These are phyloP conservation scores for Drosophila antonietae DNA, from an alignment of 2,888 invertebrate genomes.

Conservation along the genomic window DNA sequence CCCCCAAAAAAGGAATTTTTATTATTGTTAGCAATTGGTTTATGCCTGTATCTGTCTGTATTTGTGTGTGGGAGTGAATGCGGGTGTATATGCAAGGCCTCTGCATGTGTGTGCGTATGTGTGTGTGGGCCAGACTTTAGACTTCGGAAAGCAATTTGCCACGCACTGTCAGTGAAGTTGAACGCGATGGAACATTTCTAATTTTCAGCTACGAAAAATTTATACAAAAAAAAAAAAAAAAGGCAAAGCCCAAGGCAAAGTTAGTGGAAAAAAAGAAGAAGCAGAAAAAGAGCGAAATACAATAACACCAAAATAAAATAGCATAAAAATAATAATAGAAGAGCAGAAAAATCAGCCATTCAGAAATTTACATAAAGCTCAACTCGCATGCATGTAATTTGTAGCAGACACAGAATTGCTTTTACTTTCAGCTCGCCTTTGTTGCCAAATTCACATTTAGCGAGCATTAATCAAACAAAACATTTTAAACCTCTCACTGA, in stretches of 20 bases:
- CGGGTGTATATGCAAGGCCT: constrained; percentile 23
- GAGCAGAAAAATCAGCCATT: constrained; percentile 31
- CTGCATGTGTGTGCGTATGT: constrained; percentile 29
- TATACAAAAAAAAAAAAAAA: constrained; percentile 73
- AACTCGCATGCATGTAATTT: constrained; percentile 58
- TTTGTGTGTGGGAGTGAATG: constrained; percentile 10
- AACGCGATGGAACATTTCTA: constrained; percentile 78
- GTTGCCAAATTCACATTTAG: neutral
- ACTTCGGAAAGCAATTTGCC: constrained; percentile 80
- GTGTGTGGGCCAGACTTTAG: constrained; percentile 59
- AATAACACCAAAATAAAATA: constrained; percentile 1
- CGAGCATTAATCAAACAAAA: constrained; percentile 26
- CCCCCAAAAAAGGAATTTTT: constrained; percentile 52
- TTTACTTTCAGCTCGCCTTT: constrained; percentile 23
- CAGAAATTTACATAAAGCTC: constrained; percentile 70
- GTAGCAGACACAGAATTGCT: constrained; percentile 57
- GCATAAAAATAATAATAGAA: constrained; percentile 17
- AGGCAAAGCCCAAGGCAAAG: constrained; percentile 44
- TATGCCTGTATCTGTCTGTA: constrained; percentile 27
- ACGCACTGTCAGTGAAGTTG: constrained; percentile 80
- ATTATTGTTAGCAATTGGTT: constrained; percentile 73
- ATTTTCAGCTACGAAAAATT: constrained; percentile 79
- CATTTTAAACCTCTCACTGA: constrained; percentile 7
- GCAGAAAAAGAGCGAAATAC: neutral
- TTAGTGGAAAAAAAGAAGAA: neutral